A percentile compares a stretch with the other conserved stretches of the same genome.
Evolutionary conservation across 2,797 vertebrate species (phyloP).

Genomic region (Carduelis carduelis): DNA sequence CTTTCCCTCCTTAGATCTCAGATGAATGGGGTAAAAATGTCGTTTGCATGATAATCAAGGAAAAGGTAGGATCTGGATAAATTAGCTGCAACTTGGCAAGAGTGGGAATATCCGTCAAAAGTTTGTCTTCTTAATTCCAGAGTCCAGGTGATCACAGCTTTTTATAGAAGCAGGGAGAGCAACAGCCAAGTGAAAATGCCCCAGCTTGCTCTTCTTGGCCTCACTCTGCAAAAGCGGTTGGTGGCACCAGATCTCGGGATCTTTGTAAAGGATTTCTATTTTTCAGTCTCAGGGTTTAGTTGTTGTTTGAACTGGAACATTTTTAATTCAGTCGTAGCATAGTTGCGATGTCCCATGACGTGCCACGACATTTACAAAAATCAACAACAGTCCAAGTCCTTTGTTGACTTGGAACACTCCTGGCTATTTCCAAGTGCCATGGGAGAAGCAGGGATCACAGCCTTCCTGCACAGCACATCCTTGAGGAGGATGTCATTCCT

Average conservation of each 20-base stretch:
- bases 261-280: background rate
- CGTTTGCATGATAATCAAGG: background rate
- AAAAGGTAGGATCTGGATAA: background rate
- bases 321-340: background rate
- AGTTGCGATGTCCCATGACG: fast-evolving
- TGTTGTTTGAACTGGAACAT: background rate
- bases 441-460: background rate
- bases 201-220: background rate
- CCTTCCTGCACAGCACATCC: background rate
- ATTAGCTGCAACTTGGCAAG: background rate
- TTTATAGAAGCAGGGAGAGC: background rate
- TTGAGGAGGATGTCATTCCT: background rate
- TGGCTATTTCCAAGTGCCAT: background rate
- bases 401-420: background rate
- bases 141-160: background rate
- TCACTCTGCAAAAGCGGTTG: background rate
- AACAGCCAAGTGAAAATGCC: background rate
- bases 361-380: background rate
- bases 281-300: background rate
- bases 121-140: background rate
- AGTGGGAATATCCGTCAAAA: background rate
- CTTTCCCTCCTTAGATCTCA: background rate
- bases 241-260: background rate
- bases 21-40: background rate
- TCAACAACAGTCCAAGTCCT: background rate